Evolutionary conservation across 1,140 invertebrate species (phyloP), one percentile per base, ranked within the genome.

Genomic region (Drosophila nikananu): DNA sequence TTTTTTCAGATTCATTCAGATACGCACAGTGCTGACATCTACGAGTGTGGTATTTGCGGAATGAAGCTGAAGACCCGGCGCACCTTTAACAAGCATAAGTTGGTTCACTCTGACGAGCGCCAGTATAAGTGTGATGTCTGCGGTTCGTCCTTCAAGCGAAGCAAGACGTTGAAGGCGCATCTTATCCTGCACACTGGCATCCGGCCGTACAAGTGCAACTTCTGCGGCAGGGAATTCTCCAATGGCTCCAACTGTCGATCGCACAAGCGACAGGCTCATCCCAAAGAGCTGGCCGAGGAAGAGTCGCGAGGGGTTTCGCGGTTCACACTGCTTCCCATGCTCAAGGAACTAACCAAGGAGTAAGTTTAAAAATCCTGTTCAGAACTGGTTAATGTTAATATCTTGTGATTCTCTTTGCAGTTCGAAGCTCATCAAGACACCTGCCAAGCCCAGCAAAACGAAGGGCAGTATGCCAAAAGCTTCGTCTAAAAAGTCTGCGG

Each of bases 181-280:
- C 66, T 93, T 7, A 94, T 94, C 21, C 68, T 94, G 5, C 94
- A 94, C 66, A 94, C 93, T 0, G 94, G 94, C 19, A 84, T 93
- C 30, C 63, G 93, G 21, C 94, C 94, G 5, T 94, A 94, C 49
- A 91, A 91, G 21, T 94, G 94, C 55, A 93, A 93, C 25, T 94
- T 94, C 61, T 94, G 94, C 70, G 86, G 92, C 15, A 90, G 91
- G 19, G 92, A 93, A n/a, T 94, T 94, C 81, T 92, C 94, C 12
- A 94, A 94, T 64, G 93, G 93, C 15, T 93, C 93, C 15, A 94
- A 94, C 63, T 94, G 94, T 75, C 84, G 94, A 9, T 93, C 93
- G 49, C 94, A 94, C 71, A 94, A 94, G 62, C 92, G 93, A 6
- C 91, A 93, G 23, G 86, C 93, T 68, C 94, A 94, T 84, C 93